A percentile compares a stretch with the other conserved stretches of the same genome.
phyloP scores from a whole-genome alignment of 1,140 invertebrate species.

The Neodiprion lecontei region DNA sequence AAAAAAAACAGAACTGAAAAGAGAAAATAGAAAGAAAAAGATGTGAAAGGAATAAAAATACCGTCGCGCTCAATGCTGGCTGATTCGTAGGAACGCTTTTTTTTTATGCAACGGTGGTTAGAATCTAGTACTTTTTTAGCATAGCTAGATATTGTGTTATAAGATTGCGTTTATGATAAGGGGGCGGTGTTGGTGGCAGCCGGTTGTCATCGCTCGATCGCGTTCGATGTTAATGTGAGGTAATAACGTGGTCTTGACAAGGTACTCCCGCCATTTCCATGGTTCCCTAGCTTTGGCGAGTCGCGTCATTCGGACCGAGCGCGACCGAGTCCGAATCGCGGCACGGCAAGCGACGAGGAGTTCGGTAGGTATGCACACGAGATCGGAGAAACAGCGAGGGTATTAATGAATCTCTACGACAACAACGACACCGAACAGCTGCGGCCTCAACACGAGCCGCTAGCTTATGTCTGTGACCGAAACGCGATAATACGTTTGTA shows the following conservation, averaged over 20 bases:
- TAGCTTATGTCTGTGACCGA: neutral
- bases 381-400: neutral
- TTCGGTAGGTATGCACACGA: neutral
- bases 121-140: no score
- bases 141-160: no score
- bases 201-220: neutral
- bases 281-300: neutral
- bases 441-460: neutral
- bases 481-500: neutral
- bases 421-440: neutral
- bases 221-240: neutral
- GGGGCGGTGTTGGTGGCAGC: constrained; percentile 3
- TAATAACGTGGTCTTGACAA: neutral
- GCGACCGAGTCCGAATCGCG: neutral
- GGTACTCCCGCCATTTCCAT: neutral
- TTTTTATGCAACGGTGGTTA: no score
- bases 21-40: neutral
- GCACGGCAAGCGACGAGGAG: neutral
- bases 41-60: neutral
- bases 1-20: neutral
- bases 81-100: no score
- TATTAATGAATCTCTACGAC: neutral
- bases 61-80: no score
- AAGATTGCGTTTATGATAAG: neutral
- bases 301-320: neutral